Evolutionary conservation across 2,113 vertebrate genomes (phyloP).

Genomic region (Gambusia holbrooki): DNA sequence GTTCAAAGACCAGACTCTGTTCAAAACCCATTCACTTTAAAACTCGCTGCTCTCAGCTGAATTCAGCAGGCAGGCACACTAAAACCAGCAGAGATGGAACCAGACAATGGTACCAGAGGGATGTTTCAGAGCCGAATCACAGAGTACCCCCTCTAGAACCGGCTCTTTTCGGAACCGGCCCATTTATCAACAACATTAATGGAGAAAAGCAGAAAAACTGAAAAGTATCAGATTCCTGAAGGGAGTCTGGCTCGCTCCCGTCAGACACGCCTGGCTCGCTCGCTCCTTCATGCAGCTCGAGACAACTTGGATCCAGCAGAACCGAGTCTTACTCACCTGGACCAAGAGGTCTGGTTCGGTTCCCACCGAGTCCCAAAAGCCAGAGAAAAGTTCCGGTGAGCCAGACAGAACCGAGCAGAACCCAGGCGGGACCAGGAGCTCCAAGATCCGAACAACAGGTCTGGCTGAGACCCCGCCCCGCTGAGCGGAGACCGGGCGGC

Average conservation of each 20-base stretch:
- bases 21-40: constrained; percentile 3
- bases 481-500: constrained; percentile 18
- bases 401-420: not conserved
- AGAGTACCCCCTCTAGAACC: rapidly evolving
- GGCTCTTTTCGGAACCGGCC: not conserved
- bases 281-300: constrained; percentile 31
- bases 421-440: constrained; percentile 6
- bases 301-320: not conserved
- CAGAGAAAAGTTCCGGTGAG: constrained; percentile 21
- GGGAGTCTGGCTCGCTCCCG: constrained; percentile 32
- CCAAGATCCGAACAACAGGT: constrained; percentile 69
- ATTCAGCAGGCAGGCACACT: not conserved
- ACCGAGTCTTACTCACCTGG: constrained; percentile 57
- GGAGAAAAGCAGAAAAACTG: not conserved
- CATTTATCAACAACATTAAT: rapidly evolving
- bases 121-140: not conserved
- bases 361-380: constrained; percentile 9
- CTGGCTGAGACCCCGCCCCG: constrained; percentile 62
- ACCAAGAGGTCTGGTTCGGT: constrained; percentile 16
- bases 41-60: not conserved
- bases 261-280: constrained; percentile 49
- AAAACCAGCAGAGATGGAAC: not conserved
- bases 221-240: not conserved
- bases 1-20: not conserved
- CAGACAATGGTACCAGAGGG: rapidly evolving